Evolutionary conservation across 2,888 invertebrate genomes (phyloP), one percentile per base, ranked within the genome.

Genomic region (Ornithoptera alexandrae): DNA sequence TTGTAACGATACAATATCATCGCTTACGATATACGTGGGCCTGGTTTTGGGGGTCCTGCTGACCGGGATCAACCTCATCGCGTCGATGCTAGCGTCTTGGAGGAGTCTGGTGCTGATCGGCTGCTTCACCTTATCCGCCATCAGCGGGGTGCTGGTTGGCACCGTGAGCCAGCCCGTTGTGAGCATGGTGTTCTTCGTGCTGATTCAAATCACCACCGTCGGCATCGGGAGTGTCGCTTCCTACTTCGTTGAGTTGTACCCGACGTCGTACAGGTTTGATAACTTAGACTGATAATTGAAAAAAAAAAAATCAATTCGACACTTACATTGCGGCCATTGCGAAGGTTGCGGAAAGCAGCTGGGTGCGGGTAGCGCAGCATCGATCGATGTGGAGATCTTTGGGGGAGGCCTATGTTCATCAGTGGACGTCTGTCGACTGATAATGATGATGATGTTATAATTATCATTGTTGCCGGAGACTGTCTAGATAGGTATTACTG

Each of bases 1-100:
- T 6, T 95, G 94, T 76, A 78, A 82, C 0, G 86, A 89, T 1
- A 83, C 84, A 0, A 88, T 95, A 24, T 93, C 95, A 50, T 75
- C 84, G 0, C 85, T 85, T 64, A 94, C 95, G 0, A 94, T 95
- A 60, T 85, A 93, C 74, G 93, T 94, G 60, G 94, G 95, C 6
- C 86, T 95, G 18, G 79, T 90, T 1, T 94, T 95, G 74, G 95
- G 95, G 0, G 77, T 89, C 0, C 90, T 93, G 61, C 94, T 94
- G 72, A 85, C 94, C 0, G 18, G 93, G 0, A 87, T 94, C 17
- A 95, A 94, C 75, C 74, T 94, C 2, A 65, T 89, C 0, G 73
- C 80, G 1, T 74, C 83, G 3, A 79, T 72, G 89, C 92, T 77
- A 85, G 94, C 76, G 81, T 87, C 77, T 76, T 93, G 67, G 88